Percentiles rank a stretch among this genome's conserved stretches.
Evolutionary conservation across 1,140 invertebrate species (phyloP).

Genomic region (Andricus grossulariae): DNA sequence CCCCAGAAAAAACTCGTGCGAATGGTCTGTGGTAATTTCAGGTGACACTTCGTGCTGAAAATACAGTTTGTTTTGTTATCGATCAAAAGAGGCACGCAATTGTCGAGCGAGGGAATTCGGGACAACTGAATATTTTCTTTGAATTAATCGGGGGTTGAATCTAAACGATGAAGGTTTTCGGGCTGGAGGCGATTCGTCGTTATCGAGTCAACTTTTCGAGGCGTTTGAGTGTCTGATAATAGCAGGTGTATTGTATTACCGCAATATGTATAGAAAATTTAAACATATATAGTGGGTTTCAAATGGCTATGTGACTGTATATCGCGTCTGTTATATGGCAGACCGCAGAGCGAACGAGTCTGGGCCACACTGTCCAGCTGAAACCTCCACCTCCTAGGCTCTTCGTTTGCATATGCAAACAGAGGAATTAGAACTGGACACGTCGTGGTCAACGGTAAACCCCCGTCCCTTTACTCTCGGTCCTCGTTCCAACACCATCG

Average conservation of each 20-base stretch:
- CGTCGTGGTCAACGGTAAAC: constrained; percentile 42
- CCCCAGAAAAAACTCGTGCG: constrained; percentile 1
- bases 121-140: constrained; percentile 52
- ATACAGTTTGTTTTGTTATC: constrained; percentile 2
- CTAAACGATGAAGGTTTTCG: neutral
- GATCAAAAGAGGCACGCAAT: neutral
- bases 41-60: constrained; percentile 15
- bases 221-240: neutral
- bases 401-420: constrained; percentile 69
- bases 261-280: neutral
- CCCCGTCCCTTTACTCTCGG: neutral
- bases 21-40: neutral
- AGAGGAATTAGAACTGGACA: constrained; percentile 56
- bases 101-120: neutral
- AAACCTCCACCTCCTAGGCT: constrained; percentile 33
- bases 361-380: constrained; percentile 13
- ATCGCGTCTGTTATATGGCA: constrained; percentile 24
- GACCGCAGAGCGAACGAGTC: constrained; percentile 21
- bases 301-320: neutral
- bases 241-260: neutral
- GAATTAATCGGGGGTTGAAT: constrained; percentile 48
- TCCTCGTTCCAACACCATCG: neutral
- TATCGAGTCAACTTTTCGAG: neutral
- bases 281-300: neutral
- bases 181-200: neutral